phyloP scores from a whole-genome alignment of 2,888 invertebrate species.

The Nomada lathburiana region DNA sequence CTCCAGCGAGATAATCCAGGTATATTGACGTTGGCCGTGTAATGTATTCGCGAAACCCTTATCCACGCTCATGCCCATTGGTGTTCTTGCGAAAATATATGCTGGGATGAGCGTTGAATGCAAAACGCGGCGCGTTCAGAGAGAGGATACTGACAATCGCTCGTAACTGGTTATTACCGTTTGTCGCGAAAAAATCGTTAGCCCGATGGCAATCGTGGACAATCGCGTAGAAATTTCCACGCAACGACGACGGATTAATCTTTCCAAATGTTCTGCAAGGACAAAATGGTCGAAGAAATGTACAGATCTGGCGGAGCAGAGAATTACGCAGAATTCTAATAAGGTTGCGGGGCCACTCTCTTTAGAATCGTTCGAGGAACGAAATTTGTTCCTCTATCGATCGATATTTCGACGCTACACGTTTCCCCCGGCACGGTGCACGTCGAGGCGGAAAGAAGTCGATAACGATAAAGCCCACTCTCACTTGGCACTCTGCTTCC shows the following conservation, averaged over 20 bases:
- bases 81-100: constrained; percentile 50
- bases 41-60: constrained; percentile 66
- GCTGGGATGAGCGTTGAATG: constrained; percentile 24
- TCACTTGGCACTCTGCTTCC: constrained; percentile 60
- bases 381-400: constrained; percentile 24
- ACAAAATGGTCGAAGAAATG: neutral
- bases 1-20: constrained; percentile 62
- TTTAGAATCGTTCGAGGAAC: neutral
- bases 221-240: neutral
- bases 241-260: neutral
- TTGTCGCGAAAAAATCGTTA: constrained; percentile 1
- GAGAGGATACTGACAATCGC: constrained; percentile 38
- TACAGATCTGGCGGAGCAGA: neutral
- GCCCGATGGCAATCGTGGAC: constrained; percentile 1
- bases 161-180: constrained; percentile 34
- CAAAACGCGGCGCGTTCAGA: constrained; percentile 11
- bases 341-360: neutral
- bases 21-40: constrained; percentile 60
- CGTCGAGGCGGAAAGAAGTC: constrained; percentile 45
- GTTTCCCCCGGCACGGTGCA: neutral
- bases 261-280: neutral
- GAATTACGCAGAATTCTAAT: neutral
- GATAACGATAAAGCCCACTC: constrained; percentile 61
- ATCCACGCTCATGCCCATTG: constrained; percentile 37
- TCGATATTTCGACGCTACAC: neutral